Base-by-base conservation (phyloP, 2,888 invertebrate genomes). In the Maniola hyperantus region DNA sequence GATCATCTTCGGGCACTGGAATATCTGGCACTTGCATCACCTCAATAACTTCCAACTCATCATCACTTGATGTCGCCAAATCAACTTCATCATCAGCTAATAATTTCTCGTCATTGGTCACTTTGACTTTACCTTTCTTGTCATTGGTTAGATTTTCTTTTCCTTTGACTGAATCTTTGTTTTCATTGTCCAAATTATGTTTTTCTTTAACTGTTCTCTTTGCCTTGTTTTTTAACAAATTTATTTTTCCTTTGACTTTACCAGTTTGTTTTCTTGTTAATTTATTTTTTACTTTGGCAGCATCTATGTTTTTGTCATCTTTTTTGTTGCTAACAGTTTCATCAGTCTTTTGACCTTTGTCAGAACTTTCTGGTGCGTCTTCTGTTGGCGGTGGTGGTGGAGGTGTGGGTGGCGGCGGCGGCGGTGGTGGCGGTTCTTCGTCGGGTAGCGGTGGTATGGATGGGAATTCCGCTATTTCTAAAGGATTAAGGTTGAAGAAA, bases 371-470 rank as follows among this genome's bases (percentile, higher is more conserved):
- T 26, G 71, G 15, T 68, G 70, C 15, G 69, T 63, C 60, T n/a
- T 42, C 57, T 2, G 73, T 70, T 10, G 73, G 71, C 66, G 79
- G 54, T 53, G 78, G 72, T 4, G 73, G 71, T 8, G 73, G 71
- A 34, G 76, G 48, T 68, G 79, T 26, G 65, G 79, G 54, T 54
- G 78, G 72, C 0, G 83, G 85, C 0, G 81, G 83, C 0, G 83
- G 82, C 1, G 83, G 80, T 0, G 83, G 84, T 0, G 85, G 85
- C 1, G 88, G 88, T 5, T 85, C 88, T 39, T 93, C 89, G 69
- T 91, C 92, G 0, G 92, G 92, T 5, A 92, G 77, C 0, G 92
- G 91, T 0, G 92, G 92, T 5, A 88, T 84, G 1, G 87, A 89
- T 2, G 91, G 88, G 68, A 92, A 92, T 34, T 79, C 86, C 39